A percentile compares a stretch with the other conserved stretches of the same genome.
Conservation (phyloP, 2,113 vertebrate species). For the Proteles cristata region DNA sequence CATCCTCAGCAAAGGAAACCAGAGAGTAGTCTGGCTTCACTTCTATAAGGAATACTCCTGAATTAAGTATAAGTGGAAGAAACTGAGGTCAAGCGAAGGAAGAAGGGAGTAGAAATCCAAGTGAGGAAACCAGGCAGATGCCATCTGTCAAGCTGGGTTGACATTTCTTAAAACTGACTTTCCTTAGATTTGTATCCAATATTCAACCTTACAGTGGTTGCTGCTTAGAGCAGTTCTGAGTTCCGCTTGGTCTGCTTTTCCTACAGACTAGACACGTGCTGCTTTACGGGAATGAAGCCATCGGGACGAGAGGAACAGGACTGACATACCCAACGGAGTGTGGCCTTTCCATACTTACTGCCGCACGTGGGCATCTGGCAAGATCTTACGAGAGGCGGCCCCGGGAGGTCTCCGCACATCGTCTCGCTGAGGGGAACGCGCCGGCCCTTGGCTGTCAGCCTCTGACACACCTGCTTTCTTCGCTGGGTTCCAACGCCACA, state of each 20-base stretch:
- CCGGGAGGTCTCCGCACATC: slow-evolving; percentile 84
- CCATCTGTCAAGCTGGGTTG: neutral
- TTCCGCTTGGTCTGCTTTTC: neutral
- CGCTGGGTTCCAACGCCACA: slow-evolving; percentile 92
- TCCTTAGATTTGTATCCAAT: neutral
- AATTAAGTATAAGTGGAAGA: neutral
- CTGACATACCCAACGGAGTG: neutral
- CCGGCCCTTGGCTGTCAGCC: slow-evolving; percentile 87
- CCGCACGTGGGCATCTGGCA: slow-evolving; percentile 91
- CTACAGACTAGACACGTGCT: neutral
- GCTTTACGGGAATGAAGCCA: neutral
- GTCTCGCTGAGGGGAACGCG: slow-evolving; percentile 84
- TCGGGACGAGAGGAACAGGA: fast-evolving
- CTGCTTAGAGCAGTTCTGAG: neutral
- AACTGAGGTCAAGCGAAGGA: neutral
- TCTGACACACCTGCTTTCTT: slow-evolving; percentile 89
- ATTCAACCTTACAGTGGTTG: neutral
- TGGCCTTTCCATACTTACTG: slow-evolving; percentile 87
- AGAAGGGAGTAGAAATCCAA: no score
- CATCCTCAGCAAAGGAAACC: neutral
- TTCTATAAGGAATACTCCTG: neutral
- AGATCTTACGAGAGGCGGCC: slow-evolving; percentile 86
- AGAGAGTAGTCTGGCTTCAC: neutral
- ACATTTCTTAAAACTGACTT: neutral
- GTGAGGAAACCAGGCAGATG: neutral